Percentiles rank a stretch among this genome's conserved stretches.
phyloP scores from a whole-genome alignment of 1,140 invertebrate genomes.

The Tyrophagus putrescentiae region DNA sequence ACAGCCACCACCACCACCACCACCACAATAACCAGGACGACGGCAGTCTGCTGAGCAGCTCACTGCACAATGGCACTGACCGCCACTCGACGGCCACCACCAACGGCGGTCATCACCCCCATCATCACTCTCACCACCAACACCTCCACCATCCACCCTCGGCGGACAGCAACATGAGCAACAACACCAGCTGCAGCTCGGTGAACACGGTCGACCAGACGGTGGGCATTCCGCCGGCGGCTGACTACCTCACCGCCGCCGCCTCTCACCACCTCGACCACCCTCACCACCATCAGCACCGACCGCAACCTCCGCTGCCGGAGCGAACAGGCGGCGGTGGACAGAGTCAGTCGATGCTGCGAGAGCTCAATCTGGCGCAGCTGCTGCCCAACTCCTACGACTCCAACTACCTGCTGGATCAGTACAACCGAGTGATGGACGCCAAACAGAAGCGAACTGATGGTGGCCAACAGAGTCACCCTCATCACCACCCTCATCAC shows the following conservation, averaged over 20 bases:
- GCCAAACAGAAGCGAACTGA: conserved; percentile 22
- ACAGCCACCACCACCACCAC: neutral
- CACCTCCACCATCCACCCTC: too few species aligned
- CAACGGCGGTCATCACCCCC: too few species aligned
- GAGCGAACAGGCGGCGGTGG: too few species aligned
- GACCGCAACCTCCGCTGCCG: neutral
- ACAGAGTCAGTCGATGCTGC: too few species aligned
- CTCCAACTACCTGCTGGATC: conserved; percentile 25
- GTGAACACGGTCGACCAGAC: conserved; percentile 1
- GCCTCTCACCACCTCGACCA: neutral
- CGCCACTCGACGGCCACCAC: too few species aligned
- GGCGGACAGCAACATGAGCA: neutral
- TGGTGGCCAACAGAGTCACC: neutral
- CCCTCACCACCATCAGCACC: neutral
- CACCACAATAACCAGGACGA: too few species aligned
- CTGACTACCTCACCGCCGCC: neutral
- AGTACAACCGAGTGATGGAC: conserved; percentile 25
- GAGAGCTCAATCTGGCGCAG: conserved; percentile 7
- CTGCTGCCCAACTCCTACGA: conserved; percentile 26
- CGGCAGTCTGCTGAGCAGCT: neutral
- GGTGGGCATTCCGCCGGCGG: neutral
- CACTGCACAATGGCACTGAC: neutral
- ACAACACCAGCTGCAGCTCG: conserved; percentile 11
- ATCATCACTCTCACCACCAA: too few species aligned
- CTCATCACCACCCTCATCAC: neutral